Evolutionary conservation across 2,888 invertebrate genomes (phyloP).

Genomic region (Cantharis flavilabris): DNA sequence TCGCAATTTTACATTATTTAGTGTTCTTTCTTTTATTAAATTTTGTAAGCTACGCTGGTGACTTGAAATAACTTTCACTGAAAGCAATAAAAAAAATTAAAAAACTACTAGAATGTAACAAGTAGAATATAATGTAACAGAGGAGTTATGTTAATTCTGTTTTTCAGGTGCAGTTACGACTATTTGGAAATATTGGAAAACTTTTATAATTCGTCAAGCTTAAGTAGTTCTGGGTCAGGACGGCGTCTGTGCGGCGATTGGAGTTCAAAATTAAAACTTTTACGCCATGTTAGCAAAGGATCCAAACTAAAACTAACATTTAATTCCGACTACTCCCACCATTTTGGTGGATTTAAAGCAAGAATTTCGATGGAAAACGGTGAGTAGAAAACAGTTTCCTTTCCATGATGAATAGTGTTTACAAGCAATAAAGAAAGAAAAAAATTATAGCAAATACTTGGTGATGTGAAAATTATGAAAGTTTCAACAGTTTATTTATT

Average conservation of each 20-base stretch:
- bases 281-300: slow-evolving; percentile 67
- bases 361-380: slow-evolving; percentile 74
- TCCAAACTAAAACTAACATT: slow-evolving; percentile 70
- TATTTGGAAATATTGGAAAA: slow-evolving; percentile 70
- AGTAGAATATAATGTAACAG: too few species aligned
- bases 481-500: not conserved
- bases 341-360: slow-evolving; percentile 75
- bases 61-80: not conserved
- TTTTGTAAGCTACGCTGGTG: not conserved
- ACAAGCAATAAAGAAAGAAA: not conserved
- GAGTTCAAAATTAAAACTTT: slow-evolving; percentile 75
- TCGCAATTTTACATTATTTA: not conserved
- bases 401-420: not conserved
- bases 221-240: slow-evolving; percentile 28
- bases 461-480: not conserved
- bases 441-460: not conserved
- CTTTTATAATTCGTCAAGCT: slow-evolving; percentile 19
- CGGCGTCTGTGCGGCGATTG: slow-evolving; percentile 77
- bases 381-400: slow-evolving; percentile 50
- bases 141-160: slow-evolving; percentile 28
- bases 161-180: slow-evolving; percentile 77
- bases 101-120: not conserved
- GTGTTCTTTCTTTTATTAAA: not conserved
- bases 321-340: slow-evolving; percentile 77
- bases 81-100: not conserved